A percentile compares a stretch with the other conserved stretches of the same genome.
phyloP scores from a whole-genome alignment of 2,113 vertebrate species.

The Mormoops blainvillei region DNA sequence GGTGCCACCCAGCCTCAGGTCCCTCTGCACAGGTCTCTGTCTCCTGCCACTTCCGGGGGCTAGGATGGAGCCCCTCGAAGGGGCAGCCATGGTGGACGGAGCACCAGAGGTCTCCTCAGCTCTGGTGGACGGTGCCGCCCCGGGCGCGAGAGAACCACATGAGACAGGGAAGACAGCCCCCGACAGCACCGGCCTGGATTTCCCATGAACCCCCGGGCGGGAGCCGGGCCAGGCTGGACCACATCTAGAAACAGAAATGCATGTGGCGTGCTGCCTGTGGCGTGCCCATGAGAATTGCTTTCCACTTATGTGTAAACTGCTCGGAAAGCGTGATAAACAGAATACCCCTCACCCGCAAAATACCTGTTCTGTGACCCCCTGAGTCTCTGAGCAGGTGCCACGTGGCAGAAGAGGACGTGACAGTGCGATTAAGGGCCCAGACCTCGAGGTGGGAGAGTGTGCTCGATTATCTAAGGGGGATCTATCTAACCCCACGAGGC shows the following conservation, averaged over 20 bases:
- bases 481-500: rapidly evolving
- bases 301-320: rapidly evolving
- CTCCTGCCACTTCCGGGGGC: too few relatives aligned
- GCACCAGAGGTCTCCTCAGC: too few relatives aligned
- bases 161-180: rapidly evolving
- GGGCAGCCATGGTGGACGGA: rapidly evolving
- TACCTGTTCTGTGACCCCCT: rapidly evolving
- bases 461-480: rapidly evolving
- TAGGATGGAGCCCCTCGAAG: too few relatives aligned
- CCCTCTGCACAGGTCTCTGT: background rate
- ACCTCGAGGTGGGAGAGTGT: rapidly evolving
- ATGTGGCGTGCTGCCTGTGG: rapidly evolving
- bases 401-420: rapidly evolving
- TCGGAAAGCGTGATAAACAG: background rate
- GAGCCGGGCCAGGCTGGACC: too few relatives aligned
- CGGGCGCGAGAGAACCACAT: too few relatives aligned
- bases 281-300: background rate
- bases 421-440: rapidly evolving
- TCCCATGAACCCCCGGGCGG: rapidly evolving
- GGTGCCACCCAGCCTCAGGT: too few relatives aligned
- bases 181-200: rapidly evolving
- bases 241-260: rapidly evolving
- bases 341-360: rapidly evolving
- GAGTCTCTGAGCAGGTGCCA: rapidly evolving
- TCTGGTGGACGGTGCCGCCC: rapidly evolving